Evolutionary conservation across 2,113 vertebrate genomes (phyloP), one percentile per base, ranked within the genome.

Genomic region (Phycodurus eques): DNA sequence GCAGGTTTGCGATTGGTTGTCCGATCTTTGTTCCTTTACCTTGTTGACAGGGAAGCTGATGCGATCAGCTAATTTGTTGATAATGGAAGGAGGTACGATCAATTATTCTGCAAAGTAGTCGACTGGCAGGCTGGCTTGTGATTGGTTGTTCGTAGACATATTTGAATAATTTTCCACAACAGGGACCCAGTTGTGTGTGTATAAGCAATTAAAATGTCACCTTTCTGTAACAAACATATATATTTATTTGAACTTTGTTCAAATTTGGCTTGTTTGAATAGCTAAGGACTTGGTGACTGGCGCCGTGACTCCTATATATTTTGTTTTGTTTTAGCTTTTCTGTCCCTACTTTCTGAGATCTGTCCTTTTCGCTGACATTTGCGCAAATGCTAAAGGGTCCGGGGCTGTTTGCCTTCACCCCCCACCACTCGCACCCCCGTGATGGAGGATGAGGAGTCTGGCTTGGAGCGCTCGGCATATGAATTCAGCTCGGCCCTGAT

Each of bases 291-390:
- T 64, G 4, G 13, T 42, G 43, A 71, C 70, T 66, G 69, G 72
- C 71, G 67, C n/a, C 60, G 1, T 4, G 0, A 69, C 15, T 67
- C 43, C 71, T 72, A 67, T 49, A 10, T 15, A 17, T 17, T 9
- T 27, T n/a, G 20, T 27, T 42, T 22, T 12, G 2, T 8, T 47
- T 33, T n/a, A 47, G 46, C 60, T 62, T 43, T 54, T 61, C 67
- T 72, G 60, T 62, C 59, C 69, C 75, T 77, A 75, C 80, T 87
- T 90, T 75, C 75, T 33, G 1, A 79, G 68, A 81, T 73, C 76
- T 77, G 82, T 87, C 83, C 82, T 85, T 86, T 86, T 64, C 82
- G 76, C 77, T 90, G 88, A 88, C 87, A 87, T 88, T 87, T 87
- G 83, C 83, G 72, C 79, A 81, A 80, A 85, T 81, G 81, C 80